phyloP scores from a whole-genome alignment of 2,888 invertebrate species.

The Sacculina carcini region DNA sequence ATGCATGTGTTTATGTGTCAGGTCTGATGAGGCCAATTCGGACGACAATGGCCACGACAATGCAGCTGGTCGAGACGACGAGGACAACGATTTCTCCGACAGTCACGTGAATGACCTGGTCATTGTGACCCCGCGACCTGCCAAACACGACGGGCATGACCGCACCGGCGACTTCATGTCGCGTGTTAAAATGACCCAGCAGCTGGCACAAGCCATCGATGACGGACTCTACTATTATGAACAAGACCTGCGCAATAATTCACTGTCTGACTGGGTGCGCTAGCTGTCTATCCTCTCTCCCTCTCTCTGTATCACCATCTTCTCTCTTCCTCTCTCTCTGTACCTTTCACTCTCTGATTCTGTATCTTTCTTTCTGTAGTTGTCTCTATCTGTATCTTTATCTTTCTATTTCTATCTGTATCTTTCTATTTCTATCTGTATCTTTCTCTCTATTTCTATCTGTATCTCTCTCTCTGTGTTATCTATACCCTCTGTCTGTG shows the following conservation, averaged over 20 bases:
- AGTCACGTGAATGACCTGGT: constrained; percentile 73
- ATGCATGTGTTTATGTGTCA: not conserved
- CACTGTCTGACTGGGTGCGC: constrained; percentile 27
- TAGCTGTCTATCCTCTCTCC: constrained; percentile 1
- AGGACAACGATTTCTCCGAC: constrained; percentile 53
- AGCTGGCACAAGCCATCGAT: constrained; percentile 78
- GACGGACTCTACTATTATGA: constrained; percentile 92
- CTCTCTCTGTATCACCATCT: not conserved
- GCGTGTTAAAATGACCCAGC: constrained; percentile 77
- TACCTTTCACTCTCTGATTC: no score
- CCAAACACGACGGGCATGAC: constrained; percentile 69
- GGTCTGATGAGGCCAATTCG: constrained; percentile 7
- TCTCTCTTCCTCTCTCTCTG: no score
- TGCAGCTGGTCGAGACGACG: no score
- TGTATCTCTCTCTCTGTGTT: no score
- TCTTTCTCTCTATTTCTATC: no score
- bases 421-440: no score
- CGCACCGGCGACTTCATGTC: constrained; percentile 68
- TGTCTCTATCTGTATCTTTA: no score
- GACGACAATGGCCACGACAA: constrained; percentile 12
- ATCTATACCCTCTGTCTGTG: no score
- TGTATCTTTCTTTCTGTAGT: no score
- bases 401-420: no score
- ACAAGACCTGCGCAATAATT: constrained; percentile 68
- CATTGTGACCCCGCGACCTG: constrained; percentile 48